A percentile compares a stretch with the other conserved stretches of the same genome.
Conservation (phyloP, 2,797 vertebrate genomes). For the Esox lucius region DNA sequence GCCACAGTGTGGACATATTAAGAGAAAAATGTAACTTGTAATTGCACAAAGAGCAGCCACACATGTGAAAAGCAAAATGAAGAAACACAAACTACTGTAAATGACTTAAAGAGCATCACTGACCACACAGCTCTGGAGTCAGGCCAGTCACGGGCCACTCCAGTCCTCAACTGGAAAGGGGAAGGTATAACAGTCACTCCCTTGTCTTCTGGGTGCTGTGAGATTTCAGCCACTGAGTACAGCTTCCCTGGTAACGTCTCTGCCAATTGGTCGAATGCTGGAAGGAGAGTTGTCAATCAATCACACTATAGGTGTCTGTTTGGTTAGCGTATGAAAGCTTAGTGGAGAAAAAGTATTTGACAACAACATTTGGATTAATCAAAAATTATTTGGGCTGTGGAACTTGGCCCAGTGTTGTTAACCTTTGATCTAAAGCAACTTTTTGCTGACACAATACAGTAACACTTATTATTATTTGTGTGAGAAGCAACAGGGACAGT, state of each 20-base stretch:
- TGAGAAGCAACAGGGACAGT: not conserved
- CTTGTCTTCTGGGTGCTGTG: constrained; percentile 31
- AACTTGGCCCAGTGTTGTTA: not conserved
- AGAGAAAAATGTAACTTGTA: not conserved
- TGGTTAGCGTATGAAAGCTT: not conserved
- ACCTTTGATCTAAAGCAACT: not conserved
- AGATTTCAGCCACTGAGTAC: constrained; percentile 53
- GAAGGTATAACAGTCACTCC: constrained; percentile 40
- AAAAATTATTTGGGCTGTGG: not conserved
- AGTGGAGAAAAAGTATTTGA: no score
- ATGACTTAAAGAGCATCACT: constrained; percentile 8
- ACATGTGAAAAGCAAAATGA: not conserved
- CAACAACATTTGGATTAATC: not conserved
- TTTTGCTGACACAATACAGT: not conserved
- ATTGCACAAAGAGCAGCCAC: not conserved
- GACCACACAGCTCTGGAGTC: constrained; percentile 61
- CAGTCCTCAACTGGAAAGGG: constrained; percentile 43
- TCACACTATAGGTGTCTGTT: not conserved
- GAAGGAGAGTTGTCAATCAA: not conserved
- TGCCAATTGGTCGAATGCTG: constrained; percentile 49
- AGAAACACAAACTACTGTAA: not conserved
- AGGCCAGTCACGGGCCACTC: constrained; percentile 66
- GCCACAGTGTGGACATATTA: not conserved
- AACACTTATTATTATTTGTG: not conserved
- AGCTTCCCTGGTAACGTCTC: constrained; percentile 54